Base-by-base conservation (phyloP, 2,797 vertebrate genomes). In the Sebastes iracundus region DNA sequence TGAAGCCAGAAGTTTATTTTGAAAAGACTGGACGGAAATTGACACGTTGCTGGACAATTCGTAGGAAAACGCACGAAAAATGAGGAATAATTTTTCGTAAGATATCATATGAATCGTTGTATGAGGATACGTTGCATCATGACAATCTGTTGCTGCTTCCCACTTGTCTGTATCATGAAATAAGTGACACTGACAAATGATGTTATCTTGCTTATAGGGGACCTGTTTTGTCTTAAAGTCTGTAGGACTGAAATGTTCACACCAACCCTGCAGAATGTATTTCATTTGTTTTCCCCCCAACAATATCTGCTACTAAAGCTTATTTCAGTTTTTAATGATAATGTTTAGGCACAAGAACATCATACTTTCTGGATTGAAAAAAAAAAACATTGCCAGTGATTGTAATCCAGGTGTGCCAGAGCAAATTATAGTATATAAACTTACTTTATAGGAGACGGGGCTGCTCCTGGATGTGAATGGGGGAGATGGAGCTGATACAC, bases 121-220 rank as follows among this genome's bases (percentile, higher is more conserved):
- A 9, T 49, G 46, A 49, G 18, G 18, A 49, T 20, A 49, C 8
- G 4, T 49, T 49, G 46, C 7, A 28, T 61, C 6, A 4, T 60
- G 25, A 64, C 62, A 65, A 56, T 72, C 23, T 68, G 28, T 14
- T 28, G 55, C 59, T 53, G 25, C 59, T 72, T 63, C 16, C 33
- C 22, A 20, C 32, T 60, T 46, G 8, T 61, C 52, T 72, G 11
- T 66, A 52, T 55, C 5, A 11, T 30, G 30, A 71, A 72, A 52
- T 25, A 28, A 59, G 10, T 52, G 18, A 64, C 61, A 25, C 25
- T 62, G 18, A 69, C 28, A 7, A 53, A 32, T 59, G 4, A 6
- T 55, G 2, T 53, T 6, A 52, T 42, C 20, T 23, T 38, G 33
- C 25, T 3, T 4, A 16, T 4, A 1, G 18, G 7, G 11, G 5